phyloP scores from a whole-genome alignment of 1,140 invertebrate genomes.

The Augochlora pura region DNA sequence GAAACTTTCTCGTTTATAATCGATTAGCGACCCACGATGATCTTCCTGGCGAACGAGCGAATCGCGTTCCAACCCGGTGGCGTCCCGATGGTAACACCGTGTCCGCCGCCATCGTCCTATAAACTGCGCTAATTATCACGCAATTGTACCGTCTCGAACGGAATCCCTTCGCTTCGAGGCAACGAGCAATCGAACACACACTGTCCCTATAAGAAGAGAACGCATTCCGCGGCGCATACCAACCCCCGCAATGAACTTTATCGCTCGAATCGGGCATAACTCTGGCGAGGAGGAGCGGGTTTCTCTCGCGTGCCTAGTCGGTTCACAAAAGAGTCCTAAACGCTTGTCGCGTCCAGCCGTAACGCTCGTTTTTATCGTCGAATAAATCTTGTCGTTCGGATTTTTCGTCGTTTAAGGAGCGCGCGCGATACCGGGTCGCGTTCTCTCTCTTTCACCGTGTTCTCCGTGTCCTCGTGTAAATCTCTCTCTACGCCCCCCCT shows the following conservation, averaged over 20 bases:
- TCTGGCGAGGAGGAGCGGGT: neutral
- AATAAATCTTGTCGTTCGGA: slow-evolving; percentile 19
- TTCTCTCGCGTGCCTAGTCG: neutral
- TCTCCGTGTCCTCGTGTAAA: slow-evolving; percentile 16
- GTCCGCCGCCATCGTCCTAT: neutral
- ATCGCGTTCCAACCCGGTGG: too few relatives aligned
- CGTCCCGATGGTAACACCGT: neutral
- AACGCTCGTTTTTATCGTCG: slow-evolving; percentile 8
- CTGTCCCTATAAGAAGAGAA: neutral
- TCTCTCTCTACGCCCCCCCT: slow-evolving; percentile 30
- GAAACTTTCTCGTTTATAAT: neutral
- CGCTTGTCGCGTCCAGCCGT: slow-evolving; percentile 4
- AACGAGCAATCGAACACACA: neutral
- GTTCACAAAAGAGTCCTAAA: slow-evolving; percentile 16
- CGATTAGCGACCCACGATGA: neutral
- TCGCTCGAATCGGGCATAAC: slow-evolving; percentile 8
- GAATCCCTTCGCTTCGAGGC: too few relatives aligned
- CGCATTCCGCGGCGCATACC: neutral
- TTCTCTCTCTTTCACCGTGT: neutral
- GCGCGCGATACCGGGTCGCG: neutral
- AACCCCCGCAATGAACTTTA: neutral
- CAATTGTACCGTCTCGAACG: neutral
- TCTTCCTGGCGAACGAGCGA: neutral
- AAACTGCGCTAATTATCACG: neutral
- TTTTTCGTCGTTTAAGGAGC: slow-evolving; percentile 16